Evolutionary conservation across 2,113 vertebrate species (phyloP).

Genomic region (Probosciger aterrimus): DNA sequence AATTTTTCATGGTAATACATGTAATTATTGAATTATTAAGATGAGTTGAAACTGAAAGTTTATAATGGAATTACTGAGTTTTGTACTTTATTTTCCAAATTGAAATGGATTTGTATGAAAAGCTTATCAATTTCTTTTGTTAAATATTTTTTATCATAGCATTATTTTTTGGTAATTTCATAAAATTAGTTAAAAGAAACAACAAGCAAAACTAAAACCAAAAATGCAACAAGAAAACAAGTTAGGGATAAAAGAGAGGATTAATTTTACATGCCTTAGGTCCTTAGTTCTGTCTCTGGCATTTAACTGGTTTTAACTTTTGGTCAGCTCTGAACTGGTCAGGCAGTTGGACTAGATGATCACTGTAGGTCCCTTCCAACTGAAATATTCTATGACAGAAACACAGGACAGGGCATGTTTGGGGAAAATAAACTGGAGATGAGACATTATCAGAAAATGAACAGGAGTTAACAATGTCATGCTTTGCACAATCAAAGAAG

Average conservation of each 20-base stretch:
- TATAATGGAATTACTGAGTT: background rate
- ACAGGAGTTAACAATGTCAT: fast-evolving
- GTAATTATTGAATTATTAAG: background rate
- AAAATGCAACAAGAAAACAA: background rate
- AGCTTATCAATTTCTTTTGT: background rate
- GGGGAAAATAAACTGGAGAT: background rate
- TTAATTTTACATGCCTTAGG: background rate
- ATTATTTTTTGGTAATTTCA: background rate
- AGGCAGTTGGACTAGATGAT: background rate
- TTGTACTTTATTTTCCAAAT: background rate
- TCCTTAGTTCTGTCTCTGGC: background rate
- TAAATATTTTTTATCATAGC: background rate
- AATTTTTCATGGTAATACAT: background rate
- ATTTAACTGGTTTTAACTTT: background rate
- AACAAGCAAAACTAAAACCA: background rate
- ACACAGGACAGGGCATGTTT: fast-evolving
- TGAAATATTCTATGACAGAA: background rate
- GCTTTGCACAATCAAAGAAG: background rate
- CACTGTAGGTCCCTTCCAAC: background rate
- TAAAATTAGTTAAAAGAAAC: background rate
- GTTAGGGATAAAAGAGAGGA: background rate
- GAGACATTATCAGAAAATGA: background rate
- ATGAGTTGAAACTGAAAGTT: background rate
- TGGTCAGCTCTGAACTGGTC: background rate
- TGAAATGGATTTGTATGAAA: background rate